A percentile compares a stretch with the other conserved stretches of the same genome.
These are phyloP conservation scores for Steinernema feltiae DNA, from an alignment of 1,140 invertebrate species.

Conservation along the genomic window DNA sequence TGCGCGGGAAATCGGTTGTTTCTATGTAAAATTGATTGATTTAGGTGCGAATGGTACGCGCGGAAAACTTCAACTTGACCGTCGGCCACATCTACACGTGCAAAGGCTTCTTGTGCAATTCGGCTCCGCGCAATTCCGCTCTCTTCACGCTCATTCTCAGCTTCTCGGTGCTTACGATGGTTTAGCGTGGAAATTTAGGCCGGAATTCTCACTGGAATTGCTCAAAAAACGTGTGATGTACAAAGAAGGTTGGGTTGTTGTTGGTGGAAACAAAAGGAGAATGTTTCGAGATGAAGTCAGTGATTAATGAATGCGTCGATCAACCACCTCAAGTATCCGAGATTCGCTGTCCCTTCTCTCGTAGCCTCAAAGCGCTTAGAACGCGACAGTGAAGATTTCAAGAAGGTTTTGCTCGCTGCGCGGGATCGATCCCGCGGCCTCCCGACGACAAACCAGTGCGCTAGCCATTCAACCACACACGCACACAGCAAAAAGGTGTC, in stretches of 20 bases:
- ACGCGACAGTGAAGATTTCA: not conserved
- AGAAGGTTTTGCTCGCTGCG: too few relatives aligned
- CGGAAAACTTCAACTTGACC: conserved; percentile 20
- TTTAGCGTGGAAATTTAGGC: not conserved
- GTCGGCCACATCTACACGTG: conserved; percentile 43
- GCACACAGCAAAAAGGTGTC: not conserved
- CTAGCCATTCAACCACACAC: not conserved
- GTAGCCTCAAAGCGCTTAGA: not conserved
- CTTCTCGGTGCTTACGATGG: not conserved
- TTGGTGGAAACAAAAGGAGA: not conserved
- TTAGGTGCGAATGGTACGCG: conserved; percentile 32
- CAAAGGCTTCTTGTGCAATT: conserved; percentile 39
- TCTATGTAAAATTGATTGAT: not conserved
- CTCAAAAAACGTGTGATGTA: conserved; percentile 1
- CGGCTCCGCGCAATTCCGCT: not conserved
- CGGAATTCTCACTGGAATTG: not conserved
- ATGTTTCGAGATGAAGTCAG: not conserved
- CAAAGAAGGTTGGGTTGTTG: not conserved
- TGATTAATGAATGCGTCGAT: not conserved
- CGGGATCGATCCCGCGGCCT: not conserved
- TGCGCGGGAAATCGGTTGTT: conserved; percentile 21
- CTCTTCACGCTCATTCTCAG: not conserved
- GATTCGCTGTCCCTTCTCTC: not conserved
- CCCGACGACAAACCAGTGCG: not conserved
- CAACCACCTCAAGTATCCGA: not conserved